A percentile compares a stretch with the other conserved stretches of the same genome.
Conservation (phyloP, 2,888 invertebrate genomes). For the Phengaris alcon region DNA sequence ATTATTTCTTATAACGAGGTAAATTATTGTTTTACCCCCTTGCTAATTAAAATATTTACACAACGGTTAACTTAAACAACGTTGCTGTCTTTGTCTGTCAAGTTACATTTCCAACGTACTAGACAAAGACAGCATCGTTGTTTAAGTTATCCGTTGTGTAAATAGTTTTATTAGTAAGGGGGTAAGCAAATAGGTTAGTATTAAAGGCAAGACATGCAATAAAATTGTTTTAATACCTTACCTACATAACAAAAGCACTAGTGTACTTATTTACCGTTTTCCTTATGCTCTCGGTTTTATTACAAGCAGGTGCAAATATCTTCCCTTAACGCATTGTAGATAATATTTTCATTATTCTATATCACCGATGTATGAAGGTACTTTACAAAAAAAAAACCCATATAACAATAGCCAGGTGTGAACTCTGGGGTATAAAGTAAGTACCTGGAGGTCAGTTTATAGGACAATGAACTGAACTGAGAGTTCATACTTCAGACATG, state of each 20-base stretch:
- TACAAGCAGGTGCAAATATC: neutral
- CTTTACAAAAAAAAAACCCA: neutral
- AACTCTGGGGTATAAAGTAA: neutral
- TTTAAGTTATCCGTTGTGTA: too few relatives aligned
- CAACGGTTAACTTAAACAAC: too few relatives aligned
- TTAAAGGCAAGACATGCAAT: too few relatives aligned
- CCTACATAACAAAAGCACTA: neutral
- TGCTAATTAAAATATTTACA: too few relatives aligned
- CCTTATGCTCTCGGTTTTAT: neutral
- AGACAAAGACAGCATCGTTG: too few relatives aligned
- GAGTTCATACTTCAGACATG: neutral
- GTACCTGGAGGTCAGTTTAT: neutral
- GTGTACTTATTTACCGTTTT: neutral
- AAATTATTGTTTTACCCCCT: too few relatives aligned
- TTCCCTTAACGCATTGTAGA: neutral
- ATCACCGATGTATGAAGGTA: neutral
- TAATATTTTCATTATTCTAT: neutral
- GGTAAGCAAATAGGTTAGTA: too few relatives aligned
- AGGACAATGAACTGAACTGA: neutral
- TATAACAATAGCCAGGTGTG: neutral
- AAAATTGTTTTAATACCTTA: neutral
- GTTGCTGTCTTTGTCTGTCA: too few relatives aligned
- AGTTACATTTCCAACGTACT: too few relatives aligned
- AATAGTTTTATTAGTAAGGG: too few relatives aligned
- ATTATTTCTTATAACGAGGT: too few relatives aligned